Evolutionary conservation across 2,113 vertebrate genomes (phyloP).

Genomic region (Ameiurus melas): DNA sequence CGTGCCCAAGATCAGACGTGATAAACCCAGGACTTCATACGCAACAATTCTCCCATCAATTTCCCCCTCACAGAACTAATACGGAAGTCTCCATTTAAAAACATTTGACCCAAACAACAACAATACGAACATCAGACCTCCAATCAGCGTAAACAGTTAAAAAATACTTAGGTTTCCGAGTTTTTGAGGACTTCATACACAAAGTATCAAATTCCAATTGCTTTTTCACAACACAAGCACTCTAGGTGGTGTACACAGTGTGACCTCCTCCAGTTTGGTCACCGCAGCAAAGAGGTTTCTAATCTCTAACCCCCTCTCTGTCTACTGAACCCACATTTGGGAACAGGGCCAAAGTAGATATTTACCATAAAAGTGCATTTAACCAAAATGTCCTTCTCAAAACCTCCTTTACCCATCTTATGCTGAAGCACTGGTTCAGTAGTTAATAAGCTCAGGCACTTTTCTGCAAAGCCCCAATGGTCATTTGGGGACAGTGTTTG

Average conservation of each 20-base stretch:
- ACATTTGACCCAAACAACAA: neutral
- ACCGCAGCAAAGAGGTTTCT: neutral
- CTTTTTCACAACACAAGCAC: neutral
- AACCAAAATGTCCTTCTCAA: conserved; percentile 28
- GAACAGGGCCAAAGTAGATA: conserved; percentile 1
- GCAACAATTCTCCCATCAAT: neutral
- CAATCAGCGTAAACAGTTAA: neutral
- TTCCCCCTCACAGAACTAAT: neutral
- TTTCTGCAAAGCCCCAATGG: too few relatives aligned
- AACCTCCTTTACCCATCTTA: conserved; percentile 39
- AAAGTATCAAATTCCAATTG: neutral
- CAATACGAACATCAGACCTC: neutral
- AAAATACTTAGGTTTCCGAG: neutral
- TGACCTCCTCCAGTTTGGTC: neutral
- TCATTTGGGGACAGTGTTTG: neutral
- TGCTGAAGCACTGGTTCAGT: neutral
- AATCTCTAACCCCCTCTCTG: neutral
- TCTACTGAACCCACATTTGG: neutral
- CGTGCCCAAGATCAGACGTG: neutral
- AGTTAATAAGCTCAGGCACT: neutral
- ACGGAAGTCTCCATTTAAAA: neutral
- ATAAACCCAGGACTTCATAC: neutral
- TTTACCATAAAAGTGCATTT: conserved; percentile 2
- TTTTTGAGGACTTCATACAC: neutral
- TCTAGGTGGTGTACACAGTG: neutral